These are phyloP conservation scores for Lepidochrysops patricia DNA, from an alignment of 2,888 invertebrate genomes.

Conservation along the genomic window DNA sequence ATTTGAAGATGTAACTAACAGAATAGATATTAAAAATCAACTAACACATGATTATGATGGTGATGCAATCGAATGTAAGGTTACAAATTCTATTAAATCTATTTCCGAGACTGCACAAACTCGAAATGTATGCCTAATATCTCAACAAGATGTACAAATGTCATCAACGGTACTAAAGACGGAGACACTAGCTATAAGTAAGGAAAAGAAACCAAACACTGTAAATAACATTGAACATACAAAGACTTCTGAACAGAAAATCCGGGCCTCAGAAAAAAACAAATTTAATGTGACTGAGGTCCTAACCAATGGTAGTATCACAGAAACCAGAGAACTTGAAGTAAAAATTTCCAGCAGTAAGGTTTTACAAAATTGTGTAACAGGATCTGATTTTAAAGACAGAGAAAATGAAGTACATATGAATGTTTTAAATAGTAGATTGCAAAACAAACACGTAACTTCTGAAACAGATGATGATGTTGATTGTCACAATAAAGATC, in stretches of 20 bases:
- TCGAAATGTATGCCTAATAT: not conserved
- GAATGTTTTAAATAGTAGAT: not conserved
- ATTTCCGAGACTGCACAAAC: not conserved
- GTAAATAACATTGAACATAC: not conserved
- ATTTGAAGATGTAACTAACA: not conserved
- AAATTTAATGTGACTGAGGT: not conserved
- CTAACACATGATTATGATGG: not conserved
- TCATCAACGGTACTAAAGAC: not conserved
- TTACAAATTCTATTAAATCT: not conserved
- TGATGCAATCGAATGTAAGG: not conserved
- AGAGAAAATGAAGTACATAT: not conserved
- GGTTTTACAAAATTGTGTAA: not conserved
- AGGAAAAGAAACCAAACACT: not conserved
- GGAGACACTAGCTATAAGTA: not conserved
- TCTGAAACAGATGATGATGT: not conserved
- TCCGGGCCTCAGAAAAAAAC: not conserved
- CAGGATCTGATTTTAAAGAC: not conserved
- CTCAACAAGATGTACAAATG: not conserved
- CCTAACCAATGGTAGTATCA: not conserved
- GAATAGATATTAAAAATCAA: not conserved
- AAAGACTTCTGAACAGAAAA: not conserved
- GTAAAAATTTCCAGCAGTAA: not conserved
- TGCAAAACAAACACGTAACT: not conserved
- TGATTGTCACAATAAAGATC: not conserved
- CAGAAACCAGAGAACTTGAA: not conserved